A percentile compares a stretch with the other conserved stretches of the same genome.
phyloP scores from a whole-genome alignment of 1,140 invertebrate species.

The Ostrea denselamellosa region DNA sequence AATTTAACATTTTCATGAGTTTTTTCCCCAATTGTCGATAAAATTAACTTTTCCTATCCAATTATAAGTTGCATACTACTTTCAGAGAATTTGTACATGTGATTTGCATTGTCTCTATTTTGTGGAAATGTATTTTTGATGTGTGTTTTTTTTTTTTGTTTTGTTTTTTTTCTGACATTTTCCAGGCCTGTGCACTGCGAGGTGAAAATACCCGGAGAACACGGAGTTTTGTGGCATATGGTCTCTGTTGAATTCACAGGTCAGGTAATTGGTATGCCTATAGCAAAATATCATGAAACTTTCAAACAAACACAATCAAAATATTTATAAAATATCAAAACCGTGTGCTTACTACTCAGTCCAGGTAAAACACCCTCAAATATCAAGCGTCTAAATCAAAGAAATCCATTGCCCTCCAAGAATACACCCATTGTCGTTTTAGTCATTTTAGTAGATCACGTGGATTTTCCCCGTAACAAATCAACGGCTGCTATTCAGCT shows the following conservation, averaged over 20 bases:
- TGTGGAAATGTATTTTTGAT: background rate
- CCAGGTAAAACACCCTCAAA: no score
- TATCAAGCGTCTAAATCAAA: no score
- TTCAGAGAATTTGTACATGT: background rate
- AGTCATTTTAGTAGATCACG: no score
- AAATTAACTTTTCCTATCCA: no score
- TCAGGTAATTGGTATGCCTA: background rate
- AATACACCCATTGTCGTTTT: no score
- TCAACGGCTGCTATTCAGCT: no score
- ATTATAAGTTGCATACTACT: background rate
- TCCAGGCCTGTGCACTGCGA: background rate
- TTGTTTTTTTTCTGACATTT: constrained; percentile 27
- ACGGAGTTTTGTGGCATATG: background rate
- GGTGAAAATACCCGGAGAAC: background rate
- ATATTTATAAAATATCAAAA: background rate
- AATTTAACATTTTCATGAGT: no score
- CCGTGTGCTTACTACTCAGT: background rate
- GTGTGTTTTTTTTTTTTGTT: no score
- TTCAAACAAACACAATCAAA: background rate
- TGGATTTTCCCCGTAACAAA: no score
- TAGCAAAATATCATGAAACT: background rate
- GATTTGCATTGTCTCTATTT: background rate
- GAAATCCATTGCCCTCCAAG: no score
- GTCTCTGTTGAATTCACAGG: background rate
- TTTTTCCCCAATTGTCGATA: background rate